Evolutionary conservation across 2,797 vertebrate genomes (phyloP), one percentile per base, ranked within the genome.

Genomic region (Sebastes taczanowskii): DNA sequence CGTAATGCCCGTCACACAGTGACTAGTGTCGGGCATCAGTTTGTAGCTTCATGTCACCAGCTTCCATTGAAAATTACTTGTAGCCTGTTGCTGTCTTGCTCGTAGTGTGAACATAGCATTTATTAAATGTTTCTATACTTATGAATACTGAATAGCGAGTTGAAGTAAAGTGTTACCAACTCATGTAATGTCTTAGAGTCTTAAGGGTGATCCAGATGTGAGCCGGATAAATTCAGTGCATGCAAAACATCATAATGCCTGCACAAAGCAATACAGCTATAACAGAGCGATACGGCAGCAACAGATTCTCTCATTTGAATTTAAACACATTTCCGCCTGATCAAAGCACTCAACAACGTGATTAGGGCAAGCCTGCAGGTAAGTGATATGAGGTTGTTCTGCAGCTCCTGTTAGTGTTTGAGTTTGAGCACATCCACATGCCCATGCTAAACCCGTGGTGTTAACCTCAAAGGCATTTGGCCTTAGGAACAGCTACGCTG

Each of bases 381-480:
- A 25, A 71, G 27, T 49, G 72, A 38, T 35, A 11, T 56, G 56
- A 63, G 71, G 46, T 81, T 85, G 78, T 67, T 46, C 42, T 71
- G 74, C 27, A 71, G 64, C 75, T 60, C 35, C 70, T 65, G 63
- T 52, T 71, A 56, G 56, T 49, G 69, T 84, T 52, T 56, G 65
- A 70, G 30, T 77, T 69, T 59, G 61, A 70, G 64, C 73, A 78
- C 60, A 83, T 81, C 59, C 56, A 56, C 84, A 73, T 35, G 49
- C n/a, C 67, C 68, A 71, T 49, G 61, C 46, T 80, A 83, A 88
- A 86, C 58, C 73, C 25, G 1, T 27, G 59, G 70, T 52, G 79
- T 84, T 89, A 85, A 90, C 81, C 82, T 86, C 55, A 34, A 62
- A 81, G 67, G 80, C 78, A 77, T 85, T 77, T 82, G 82, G 78